Base-by-base conservation (phyloP, 2,888 invertebrate species). In the Diplazon laetatorius region DNA sequence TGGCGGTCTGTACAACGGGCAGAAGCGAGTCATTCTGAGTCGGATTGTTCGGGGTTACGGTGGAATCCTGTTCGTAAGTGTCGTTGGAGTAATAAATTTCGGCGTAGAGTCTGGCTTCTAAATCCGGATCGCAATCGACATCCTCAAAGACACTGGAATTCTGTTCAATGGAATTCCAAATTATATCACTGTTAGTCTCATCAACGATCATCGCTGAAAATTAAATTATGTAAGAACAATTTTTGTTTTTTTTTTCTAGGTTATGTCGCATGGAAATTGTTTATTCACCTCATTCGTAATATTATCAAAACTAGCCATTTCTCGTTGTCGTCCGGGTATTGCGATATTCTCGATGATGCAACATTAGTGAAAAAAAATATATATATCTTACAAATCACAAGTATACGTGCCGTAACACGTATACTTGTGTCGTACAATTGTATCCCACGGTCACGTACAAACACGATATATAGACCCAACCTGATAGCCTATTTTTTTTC, bases 51-150 rank as follows among this genome's bases (percentile, higher is more conserved):
- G 57, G 55, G 5, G 20, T 37, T 18, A 8, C 14, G 14, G 65
- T 16, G 3, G 30, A 46, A 35, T 52, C 46, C 12, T 82, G 78
- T 4, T 80, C 74, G 59, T 77, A 81, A 14, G 83, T 82, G 10
- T 81, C 83, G 65, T 83, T 84, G 0, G 84, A 78, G 42, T 87
- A 87, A 80, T 90, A 86, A 76, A 90, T 87, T 66, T 87, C 81
- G 0, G 87, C 87, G 42, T 90, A 90, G 0, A 90, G 80, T 39
- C 84, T 80, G 2, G 86, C 82, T 63, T 89, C 88, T 46, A 89
- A 10, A 44, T 89, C 86, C 3, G 80, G 72, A 52, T 82, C 82
- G 37, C 25, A 59, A 1, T 14, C 59, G 10, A 6, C 63, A 18
- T 78, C 73, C 18, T 50, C 69, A 39, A 70, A 78, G 22, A 35